Evolutionary conservation across 2,797 vertebrate species (phyloP).

Genomic region (Sebastiscus albofasciatus): DNA sequence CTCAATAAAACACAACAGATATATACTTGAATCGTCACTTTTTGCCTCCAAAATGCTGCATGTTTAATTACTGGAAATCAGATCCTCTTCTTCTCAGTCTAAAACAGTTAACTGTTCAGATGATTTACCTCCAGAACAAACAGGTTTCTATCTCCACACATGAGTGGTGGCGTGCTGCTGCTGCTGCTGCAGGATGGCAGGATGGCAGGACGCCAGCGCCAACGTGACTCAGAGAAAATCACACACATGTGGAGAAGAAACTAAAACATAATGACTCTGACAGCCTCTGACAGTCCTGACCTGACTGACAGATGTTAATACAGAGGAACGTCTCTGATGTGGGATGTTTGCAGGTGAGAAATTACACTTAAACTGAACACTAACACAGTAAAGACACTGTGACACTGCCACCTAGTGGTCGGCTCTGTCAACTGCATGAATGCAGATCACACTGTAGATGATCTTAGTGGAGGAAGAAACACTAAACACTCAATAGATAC

Average conservation of each 20-base stretch:
- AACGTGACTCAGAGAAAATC: background rate
- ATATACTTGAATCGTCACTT: too few relatives aligned
- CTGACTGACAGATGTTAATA: too few relatives aligned
- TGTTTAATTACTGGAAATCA: background rate
- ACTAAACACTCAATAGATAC: background rate
- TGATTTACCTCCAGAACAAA: background rate
- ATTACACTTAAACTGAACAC: background rate
- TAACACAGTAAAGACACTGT: background rate
- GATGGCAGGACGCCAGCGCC: background rate
- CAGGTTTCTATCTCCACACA: background rate
- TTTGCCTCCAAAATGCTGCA: background rate
- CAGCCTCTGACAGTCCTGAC: background rate
- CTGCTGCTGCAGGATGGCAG: background rate
- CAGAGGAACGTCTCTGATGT: background rate
- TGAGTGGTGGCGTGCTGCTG: accelerated
- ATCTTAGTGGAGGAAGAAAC: background rate
- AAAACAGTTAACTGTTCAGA: background rate
- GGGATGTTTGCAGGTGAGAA: background rate
- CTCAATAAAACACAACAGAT: background rate
- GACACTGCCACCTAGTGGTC: conserved; percentile 11
- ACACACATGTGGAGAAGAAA: background rate
- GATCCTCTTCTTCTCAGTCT: background rate
- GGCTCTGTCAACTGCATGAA: background rate
- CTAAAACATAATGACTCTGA: background rate
- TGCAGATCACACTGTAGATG: background rate